Percentiles rank a stretch among this genome's conserved stretches.
phyloP scores from a whole-genome alignment of 2,113 vertebrate species.

The Dasyurus viverrinus region DNA sequence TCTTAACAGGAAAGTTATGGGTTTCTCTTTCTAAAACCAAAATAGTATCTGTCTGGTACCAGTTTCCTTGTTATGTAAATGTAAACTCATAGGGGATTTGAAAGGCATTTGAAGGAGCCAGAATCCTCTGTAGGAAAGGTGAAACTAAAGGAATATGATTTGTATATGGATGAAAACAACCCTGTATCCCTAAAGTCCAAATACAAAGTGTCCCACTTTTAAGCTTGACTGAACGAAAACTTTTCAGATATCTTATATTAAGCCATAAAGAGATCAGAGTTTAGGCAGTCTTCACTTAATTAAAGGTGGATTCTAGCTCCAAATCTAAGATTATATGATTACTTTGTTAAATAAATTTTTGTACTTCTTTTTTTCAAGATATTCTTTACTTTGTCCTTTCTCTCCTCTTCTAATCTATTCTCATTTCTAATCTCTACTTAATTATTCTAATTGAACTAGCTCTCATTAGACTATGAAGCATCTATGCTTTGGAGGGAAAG shows the following conservation, averaged over 20 bases:
- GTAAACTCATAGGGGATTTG: neutral
- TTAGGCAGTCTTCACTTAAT: neutral
- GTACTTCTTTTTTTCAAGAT: neutral
- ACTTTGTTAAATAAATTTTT: neutral
- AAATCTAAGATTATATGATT: neutral
- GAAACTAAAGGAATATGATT: neutral
- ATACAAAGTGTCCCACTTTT: neutral
- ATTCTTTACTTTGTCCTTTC: neutral
- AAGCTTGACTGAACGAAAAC: neutral
- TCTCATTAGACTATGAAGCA: neutral
- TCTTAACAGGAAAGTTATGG: constrained; percentile 44
- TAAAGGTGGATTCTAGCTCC: neutral
- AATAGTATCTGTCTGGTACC: neutral
- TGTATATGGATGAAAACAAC: neutral
- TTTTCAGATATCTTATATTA: neutral
- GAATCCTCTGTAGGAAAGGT: neutral
- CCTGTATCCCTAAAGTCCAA: neutral
- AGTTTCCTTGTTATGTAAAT: constrained; percentile 23
- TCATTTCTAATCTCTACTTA: neutral
- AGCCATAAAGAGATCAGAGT: neutral
- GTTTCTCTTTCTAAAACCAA: constrained; percentile 35
- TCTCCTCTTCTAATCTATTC: neutral
- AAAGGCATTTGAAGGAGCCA: neutral
- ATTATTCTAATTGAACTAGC: neutral
- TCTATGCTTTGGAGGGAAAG: neutral